Percentiles rank a stretch among this genome's conserved stretches.
phyloP scores from a whole-genome alignment of 2,888 invertebrate genomes.

The Diaphora mendica region DNA sequence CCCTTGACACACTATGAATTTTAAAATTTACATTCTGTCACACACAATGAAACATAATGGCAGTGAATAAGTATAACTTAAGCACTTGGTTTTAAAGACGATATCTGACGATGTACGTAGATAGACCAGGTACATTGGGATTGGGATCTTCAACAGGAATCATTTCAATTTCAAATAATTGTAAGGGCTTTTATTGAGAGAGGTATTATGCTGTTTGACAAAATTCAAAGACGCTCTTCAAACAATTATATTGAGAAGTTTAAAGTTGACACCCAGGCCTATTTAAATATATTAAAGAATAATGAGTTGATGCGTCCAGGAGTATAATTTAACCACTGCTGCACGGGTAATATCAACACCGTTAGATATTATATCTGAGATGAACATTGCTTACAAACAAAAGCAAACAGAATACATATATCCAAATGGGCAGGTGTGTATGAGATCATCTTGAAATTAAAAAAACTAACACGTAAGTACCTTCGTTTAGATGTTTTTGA shows the following conservation, averaged over 20 bases:
- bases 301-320: background rate
- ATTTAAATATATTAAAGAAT: background rate
- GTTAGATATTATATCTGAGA: background rate
- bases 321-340: slow-evolving; percentile 16
- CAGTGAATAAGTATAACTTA: background rate
- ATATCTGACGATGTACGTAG: background rate
- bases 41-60: background rate
- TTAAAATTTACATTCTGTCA: background rate
- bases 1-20: background rate
- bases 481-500: background rate
- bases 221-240: background rate
- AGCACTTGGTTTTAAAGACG: background rate
- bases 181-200: background rate
- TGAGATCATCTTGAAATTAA: slow-evolving; percentile 43
- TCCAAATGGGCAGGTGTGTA: slow-evolving; percentile 32
- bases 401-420: slow-evolving; percentile 12
- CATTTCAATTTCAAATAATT: background rate
- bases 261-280: background rate
- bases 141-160: background rate
- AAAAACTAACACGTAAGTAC: slow-evolving; percentile 19
- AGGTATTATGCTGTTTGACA: background rate
- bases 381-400: slow-evolving; percentile 22
- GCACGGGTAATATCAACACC: background rate
- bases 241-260: background rate
- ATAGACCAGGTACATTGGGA: background rate